Conservation (phyloP, 1,140 invertebrate genomes). For the Papilio aristodemus region DNA sequence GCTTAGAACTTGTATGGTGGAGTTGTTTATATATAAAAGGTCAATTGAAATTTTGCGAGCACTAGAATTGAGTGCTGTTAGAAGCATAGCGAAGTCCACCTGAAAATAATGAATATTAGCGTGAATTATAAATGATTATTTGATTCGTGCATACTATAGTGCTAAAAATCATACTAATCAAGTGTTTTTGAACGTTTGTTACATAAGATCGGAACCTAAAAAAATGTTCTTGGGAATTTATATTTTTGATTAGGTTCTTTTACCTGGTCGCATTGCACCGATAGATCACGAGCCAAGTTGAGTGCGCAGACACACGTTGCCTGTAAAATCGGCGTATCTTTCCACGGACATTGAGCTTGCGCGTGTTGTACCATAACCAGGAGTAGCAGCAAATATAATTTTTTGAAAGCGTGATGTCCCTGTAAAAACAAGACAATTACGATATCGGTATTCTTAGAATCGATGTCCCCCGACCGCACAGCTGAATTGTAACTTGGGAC, state of each 20-base stretch:
- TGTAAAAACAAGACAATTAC: constrained; percentile 36
- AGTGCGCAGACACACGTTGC: constrained; percentile 93
- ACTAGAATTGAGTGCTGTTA: constrained; percentile 86
- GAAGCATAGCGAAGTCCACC: constrained; percentile 88
- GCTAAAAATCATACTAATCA: not conserved
- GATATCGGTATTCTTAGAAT: no score
- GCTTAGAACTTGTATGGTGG: constrained; percentile 85
- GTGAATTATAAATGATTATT: not conserved
- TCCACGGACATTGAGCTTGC: constrained; percentile 91
- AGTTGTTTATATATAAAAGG: constrained; percentile 94
- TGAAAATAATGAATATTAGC: constrained; percentile 53
- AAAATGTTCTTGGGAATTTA: not conserved
- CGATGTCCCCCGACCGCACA: no score
- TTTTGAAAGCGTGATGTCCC: constrained; percentile 38
- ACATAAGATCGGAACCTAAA: not conserved
- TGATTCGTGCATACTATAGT: not conserved
- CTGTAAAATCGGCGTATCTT: constrained; percentile 85
- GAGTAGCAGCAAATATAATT: constrained; percentile 47
- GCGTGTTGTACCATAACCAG: constrained; percentile 44
- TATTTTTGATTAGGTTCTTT: not conserved
- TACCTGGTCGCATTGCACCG: constrained; percentile 92
- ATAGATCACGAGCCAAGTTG: constrained; percentile 89
- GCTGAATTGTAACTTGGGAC: no score
- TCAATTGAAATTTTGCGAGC: constrained; percentile 86
- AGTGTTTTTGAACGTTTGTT: not conserved